Conservation (phyloP, 2,797 vertebrate species). For the Xerus rutilus region DNA sequence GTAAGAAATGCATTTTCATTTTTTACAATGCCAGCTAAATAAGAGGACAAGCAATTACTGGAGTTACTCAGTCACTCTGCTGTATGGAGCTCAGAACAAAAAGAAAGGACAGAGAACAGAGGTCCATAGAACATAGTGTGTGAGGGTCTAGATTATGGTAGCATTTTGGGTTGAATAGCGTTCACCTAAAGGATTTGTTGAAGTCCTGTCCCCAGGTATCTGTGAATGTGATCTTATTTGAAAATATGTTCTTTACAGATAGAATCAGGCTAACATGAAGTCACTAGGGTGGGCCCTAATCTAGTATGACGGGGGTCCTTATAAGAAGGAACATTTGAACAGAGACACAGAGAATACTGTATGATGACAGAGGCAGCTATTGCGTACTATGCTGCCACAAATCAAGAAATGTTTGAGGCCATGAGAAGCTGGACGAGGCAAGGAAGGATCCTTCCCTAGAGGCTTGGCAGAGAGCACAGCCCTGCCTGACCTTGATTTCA, state of each 20-base stretch:
- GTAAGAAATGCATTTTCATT: neutral
- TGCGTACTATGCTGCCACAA: neutral
- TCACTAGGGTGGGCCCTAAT: neutral
- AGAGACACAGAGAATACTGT: neutral
- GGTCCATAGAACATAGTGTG: neutral
- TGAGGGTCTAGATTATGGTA: too few relatives aligned
- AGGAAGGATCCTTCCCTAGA: neutral
- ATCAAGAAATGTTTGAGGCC: neutral
- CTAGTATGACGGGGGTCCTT: neutral
- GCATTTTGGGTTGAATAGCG: neutral
- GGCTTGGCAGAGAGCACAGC: neutral
- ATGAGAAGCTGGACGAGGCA: neutral
- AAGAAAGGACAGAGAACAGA: neutral
- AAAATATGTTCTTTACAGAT: neutral
- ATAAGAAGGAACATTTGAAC: neutral
- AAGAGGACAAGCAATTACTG: neutral
- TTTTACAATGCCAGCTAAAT: neutral
- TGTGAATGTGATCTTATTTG: neutral
- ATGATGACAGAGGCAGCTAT: neutral
- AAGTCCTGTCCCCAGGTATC: neutral
- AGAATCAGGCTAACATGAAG: neutral
- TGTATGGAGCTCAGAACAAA: neutral
- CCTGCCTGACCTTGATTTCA: neutral
- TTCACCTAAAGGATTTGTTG: neutral
- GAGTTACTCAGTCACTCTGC: neutral